Conservation (phyloP, 2,888 invertebrate genomes). For the Drosophila recens region DNA sequence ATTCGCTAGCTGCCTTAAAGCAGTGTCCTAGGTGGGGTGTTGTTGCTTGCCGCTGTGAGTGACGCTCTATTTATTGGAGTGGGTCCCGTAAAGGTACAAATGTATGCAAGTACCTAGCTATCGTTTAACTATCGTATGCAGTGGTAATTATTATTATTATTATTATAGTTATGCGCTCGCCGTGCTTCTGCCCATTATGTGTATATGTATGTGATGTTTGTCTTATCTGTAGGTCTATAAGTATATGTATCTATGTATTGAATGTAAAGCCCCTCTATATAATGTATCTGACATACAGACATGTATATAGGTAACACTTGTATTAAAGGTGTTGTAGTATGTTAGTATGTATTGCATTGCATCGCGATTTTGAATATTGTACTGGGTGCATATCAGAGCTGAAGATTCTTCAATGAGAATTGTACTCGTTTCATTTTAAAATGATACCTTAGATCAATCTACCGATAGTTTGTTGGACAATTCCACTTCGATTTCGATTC, state of each 20-base stretch:
- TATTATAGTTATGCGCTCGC: constrained; percentile 5
- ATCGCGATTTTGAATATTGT: constrained; percentile 10
- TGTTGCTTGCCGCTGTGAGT: constrained; percentile 68
- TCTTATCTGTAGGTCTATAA: constrained; percentile 5
- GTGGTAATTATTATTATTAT: constrained; percentile 1
- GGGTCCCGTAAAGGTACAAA: constrained; percentile 72
- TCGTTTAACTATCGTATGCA: constrained; percentile 45
- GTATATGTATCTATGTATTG: background rate
- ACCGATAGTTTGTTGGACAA: too few relatives aligned
- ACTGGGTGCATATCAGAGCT: constrained; percentile 23
- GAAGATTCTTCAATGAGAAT: background rate
- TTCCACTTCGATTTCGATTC: background rate
- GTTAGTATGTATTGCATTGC: background rate
- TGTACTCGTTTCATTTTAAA: too few relatives aligned
- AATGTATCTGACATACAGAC: background rate
- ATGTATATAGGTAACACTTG: constrained; percentile 7
- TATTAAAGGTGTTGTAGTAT: constrained; percentile 7
- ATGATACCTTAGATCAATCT: too few relatives aligned
- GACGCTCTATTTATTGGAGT: constrained; percentile 70
- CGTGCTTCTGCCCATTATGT: constrained; percentile 13
- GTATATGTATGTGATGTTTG: constrained; percentile 2
- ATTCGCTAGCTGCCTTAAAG: constrained; percentile 75
- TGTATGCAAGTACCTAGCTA: constrained; percentile 52
- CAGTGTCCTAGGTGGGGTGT: constrained; percentile 80
- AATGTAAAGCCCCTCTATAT: constrained; percentile 46